Base-by-base conservation (phyloP, 2,888 invertebrate genomes). In the Parnassius orleans region DNA sequence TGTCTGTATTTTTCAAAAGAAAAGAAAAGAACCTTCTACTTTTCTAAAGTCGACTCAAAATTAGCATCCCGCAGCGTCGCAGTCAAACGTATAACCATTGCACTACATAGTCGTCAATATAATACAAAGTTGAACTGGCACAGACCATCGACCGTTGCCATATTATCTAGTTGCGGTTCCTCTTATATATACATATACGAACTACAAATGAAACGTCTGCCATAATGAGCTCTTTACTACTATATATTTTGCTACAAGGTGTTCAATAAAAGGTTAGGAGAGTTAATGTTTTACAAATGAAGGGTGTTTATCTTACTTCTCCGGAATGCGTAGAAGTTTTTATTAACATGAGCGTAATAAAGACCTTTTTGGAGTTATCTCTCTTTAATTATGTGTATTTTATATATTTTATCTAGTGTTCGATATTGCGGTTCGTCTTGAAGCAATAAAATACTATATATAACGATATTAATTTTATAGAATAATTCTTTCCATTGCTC, bases 311-410 rank as follows among this genome's bases (percentile, higher is more conserved):
- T 59, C 55, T 54, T 9, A 50, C 55, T 50, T 50, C 48, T 3
- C 50, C n/a, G 51, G 50, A 50, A 50, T 53, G 19, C 15, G 63
- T 46, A 44, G 41, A 63, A 63, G 63, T 63, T 63, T 63, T 59
- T 59, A 58, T 63, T 59, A 59, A 44, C 41, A 59, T 51, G 44
- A n/a, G 58, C 50, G 51, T 52, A 59, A 56, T 59, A 63, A 55
- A 63, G 42, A 33, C 51, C 55, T 63, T 63, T 52, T 59, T 24
- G 62, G 46, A 33, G 12, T 54, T 62, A 62, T 62, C 53, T 53
- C 47, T 58, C 10, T 53, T 15, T 15, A 58, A 48, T 57, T 57
- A 56, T 11, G 11, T 43, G 43, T 43, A 10, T 11, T 43, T 43
- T 43, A 11, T 11, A 11, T 43, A 47, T 47, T 47, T n/a, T n/a